Evolutionary conservation across 2,888 invertebrate genomes (phyloP).

Genomic region (Mimas tiliae): DNA sequence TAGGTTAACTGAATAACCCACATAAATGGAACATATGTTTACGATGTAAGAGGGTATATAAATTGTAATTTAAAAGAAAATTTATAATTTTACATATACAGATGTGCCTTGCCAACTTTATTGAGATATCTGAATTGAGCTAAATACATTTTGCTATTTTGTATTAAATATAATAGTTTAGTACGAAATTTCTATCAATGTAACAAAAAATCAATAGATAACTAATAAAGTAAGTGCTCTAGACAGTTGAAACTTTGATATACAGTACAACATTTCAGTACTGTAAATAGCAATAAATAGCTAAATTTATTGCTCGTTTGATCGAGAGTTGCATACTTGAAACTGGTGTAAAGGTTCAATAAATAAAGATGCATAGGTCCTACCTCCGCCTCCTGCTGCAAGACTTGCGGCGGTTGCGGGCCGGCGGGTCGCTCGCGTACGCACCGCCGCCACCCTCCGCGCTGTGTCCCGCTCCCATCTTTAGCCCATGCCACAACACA

Average conservation of each 20-base stretch:
- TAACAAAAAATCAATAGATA: too few species aligned
- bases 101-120: too few species aligned
- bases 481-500: constrained; percentile 77
- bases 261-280: too few species aligned
- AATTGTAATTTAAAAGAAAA: not conserved
- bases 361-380: constrained; percentile 36
- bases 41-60: not conserved
- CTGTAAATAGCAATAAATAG: not conserved
- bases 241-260: too few species aligned
- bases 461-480: constrained; percentile 81
- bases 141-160: too few species aligned
- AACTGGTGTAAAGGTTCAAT: not conserved
- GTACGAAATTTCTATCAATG: too few species aligned
- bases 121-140: too few species aligned
- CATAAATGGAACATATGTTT: not conserved
- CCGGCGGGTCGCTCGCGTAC: constrained; percentile 80
- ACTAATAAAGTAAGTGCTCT: too few species aligned
- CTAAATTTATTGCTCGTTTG: not conserved
- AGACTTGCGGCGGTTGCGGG: constrained; percentile 70
- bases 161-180: too few species aligned
- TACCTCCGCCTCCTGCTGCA: constrained; percentile 78
- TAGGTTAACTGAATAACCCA: not conserved
- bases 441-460: constrained; percentile 79
- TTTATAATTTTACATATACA: too few species aligned
- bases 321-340: not conserved